A percentile compares a stretch with the other conserved stretches of the same genome.
phyloP scores from a whole-genome alignment of 2,888 invertebrate genomes.

The Tortrix viridana region DNA sequence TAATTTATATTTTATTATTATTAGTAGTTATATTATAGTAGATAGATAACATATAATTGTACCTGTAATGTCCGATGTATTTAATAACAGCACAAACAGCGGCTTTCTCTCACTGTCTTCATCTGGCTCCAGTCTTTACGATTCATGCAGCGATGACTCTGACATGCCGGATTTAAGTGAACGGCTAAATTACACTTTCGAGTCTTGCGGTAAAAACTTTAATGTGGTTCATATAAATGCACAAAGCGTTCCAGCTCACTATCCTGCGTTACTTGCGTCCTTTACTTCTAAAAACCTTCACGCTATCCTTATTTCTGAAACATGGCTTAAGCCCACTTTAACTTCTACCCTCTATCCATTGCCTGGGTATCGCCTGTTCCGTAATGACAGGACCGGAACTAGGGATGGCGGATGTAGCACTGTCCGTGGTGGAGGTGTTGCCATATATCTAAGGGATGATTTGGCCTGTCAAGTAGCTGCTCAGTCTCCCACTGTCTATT shows the following conservation, averaged over 20 bases:
- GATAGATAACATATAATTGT: too few species aligned
- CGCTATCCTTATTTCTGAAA: background rate
- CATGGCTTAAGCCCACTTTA: background rate
- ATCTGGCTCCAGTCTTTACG: too few species aligned
- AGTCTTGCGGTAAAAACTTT: background rate
- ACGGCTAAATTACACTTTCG: background rate
- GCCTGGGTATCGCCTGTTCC: background rate
- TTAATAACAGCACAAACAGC: too few species aligned
- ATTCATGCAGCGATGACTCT: background rate
- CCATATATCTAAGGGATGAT: background rate
- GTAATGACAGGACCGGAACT: background rate
- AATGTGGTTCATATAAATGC: background rate
- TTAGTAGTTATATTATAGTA: too few species aligned
- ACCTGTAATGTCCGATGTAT: too few species aligned
- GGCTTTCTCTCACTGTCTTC: too few species aligned
- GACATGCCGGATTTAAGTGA: background rate
- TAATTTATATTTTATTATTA: too few species aligned
- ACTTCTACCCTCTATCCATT: background rate
- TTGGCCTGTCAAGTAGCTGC: background rate
- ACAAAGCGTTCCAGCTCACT: background rate
- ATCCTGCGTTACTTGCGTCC: too few species aligned
- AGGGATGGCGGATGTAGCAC: background rate
- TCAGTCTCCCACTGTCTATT: background rate
- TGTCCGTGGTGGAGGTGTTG: background rate
- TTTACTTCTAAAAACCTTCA: background rate